These are phyloP conservation scores for Butastur rufipennis DNA, from an alignment of 2,113 vertebrate species.

Conservation along the genomic window DNA sequence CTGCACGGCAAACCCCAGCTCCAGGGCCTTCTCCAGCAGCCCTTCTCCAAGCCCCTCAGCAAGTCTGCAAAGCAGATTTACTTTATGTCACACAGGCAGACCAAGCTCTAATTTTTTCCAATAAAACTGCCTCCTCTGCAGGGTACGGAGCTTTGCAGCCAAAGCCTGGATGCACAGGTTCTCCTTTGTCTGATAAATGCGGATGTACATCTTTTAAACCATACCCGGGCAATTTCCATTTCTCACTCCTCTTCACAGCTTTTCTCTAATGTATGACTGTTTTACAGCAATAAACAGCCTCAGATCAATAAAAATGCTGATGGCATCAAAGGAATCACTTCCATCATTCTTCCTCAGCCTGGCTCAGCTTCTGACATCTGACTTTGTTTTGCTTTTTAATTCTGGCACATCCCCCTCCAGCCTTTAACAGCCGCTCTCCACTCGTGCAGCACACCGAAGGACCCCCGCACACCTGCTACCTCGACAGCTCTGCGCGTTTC, in stretches of 20 bases:
- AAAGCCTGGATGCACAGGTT: background rate
- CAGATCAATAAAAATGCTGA: slow-evolving; percentile 31
- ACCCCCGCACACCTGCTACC: accelerated
- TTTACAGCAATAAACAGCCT: slow-evolving; percentile 46
- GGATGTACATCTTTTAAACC: background rate
- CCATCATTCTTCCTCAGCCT: background rate
- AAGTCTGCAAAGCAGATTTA: background rate
- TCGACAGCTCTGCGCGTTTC: accelerated
- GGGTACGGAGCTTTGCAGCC: background rate
- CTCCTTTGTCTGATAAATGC: background rate
- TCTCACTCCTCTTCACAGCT: background rate
- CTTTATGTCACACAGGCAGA: background rate
- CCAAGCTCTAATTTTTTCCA: background rate
- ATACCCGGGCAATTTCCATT: background rate
- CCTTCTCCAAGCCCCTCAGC: background rate
- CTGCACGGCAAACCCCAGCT: background rate
- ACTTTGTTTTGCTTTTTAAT: background rate
- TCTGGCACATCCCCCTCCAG: background rate
- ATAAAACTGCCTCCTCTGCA: background rate
- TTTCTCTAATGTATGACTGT: slow-evolving; percentile 26
- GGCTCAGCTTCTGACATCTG: background rate
- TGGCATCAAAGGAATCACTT: background rate
- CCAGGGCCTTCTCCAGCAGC: background rate
- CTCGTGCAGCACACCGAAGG: accelerated
- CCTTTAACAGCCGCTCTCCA: background rate